Base-by-base conservation (phyloP, 2,113 vertebrate genomes). In the Oenanthe melanoleuca region DNA sequence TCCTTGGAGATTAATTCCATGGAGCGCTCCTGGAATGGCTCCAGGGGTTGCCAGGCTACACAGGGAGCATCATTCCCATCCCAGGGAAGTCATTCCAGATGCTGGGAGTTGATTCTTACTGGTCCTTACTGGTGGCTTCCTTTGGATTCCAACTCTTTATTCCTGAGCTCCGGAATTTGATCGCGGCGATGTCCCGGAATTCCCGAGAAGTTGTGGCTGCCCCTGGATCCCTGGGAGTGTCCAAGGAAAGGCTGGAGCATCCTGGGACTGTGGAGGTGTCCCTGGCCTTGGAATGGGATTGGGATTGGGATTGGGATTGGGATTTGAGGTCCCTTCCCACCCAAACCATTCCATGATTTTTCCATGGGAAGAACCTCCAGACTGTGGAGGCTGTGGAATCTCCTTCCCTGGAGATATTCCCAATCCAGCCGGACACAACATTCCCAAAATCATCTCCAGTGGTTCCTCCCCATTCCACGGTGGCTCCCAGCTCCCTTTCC, bases 61-160 rank as follows among this genome's bases (percentile, higher is more conserved):
- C 67, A 11, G 3, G 17, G 1, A 45, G 21, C 1, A 0, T 0
- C 15, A 9, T 7, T 26, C 80, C 33, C 71, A 2, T 20, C 11
- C 22, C 52, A 14, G n/a, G 63, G 11, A 45, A 9, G 14, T 25
- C 33, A 1, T 28, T 16, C 20, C 1, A 2, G 15, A 20, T 16
- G 55, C 60, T 2, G 3, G 44, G 23, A 72, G 6, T 1, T 44
- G 55, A 5, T 26, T 34, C 15, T 31, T 8, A 2, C 64, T 21
- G 69, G 53, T 80, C 82, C 82, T 26, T 52, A 12, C 78, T 37
- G 64, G 72, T 47, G 7, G 1, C 40, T 37, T 42, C 0, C 0
- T 23, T 61, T 9, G 6, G 28, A 5, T 52, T 29, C 45, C 0
- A 0, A 6, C 16, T 52, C 31, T 70, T 34, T 1, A 3, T 26